Evolutionary conservation across 2,888 invertebrate genomes (phyloP).

Genomic region (Amaurobius ferox): DNA sequence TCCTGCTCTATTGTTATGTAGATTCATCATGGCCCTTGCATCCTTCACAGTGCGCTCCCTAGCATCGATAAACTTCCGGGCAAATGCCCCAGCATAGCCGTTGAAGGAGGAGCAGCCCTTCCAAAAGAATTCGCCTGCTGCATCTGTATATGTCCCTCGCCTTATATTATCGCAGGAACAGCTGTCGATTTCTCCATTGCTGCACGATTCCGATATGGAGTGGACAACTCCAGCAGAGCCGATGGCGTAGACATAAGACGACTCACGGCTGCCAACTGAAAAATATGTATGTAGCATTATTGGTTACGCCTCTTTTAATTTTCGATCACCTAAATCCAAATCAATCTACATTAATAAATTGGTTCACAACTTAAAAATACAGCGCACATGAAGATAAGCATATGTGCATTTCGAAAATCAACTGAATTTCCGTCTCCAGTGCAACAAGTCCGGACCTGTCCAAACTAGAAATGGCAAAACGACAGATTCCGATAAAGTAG

Average conservation of each 20-base stretch:
- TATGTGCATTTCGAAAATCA: too few species aligned
- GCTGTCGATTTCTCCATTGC: slow-evolving; percentile 71
- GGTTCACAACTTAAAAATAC: too few species aligned
- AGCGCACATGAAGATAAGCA: too few species aligned
- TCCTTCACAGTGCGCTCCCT: slow-evolving; percentile 72
- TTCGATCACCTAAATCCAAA: too few species aligned
- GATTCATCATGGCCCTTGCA: slow-evolving; percentile 73
- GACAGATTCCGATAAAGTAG: too few species aligned
- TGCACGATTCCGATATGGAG: slow-evolving; percentile 73
- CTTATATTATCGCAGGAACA: slow-evolving; percentile 73
- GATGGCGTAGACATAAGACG: slow-evolving; percentile 74
- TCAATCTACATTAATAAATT: too few species aligned
- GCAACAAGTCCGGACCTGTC: too few species aligned
- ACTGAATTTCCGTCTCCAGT: too few species aligned
- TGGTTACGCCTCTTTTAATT: too few species aligned
- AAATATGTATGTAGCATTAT: too few species aligned
- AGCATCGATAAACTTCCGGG: slow-evolving; percentile 77
- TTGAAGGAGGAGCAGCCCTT: slow-evolving; percentile 78
- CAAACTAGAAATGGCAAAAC: too few species aligned
- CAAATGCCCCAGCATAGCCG: slow-evolving; percentile 77
- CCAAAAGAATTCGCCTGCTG: slow-evolving; percentile 75
- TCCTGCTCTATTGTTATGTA: slow-evolving; percentile 74
- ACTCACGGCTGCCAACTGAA: slow-evolving; percentile 74
- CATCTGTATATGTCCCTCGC: slow-evolving; percentile 42
- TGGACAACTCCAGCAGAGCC: slow-evolving; percentile 74